Conservation (phyloP, 2,888 invertebrate species). For the Limenitis camilla region DNA sequence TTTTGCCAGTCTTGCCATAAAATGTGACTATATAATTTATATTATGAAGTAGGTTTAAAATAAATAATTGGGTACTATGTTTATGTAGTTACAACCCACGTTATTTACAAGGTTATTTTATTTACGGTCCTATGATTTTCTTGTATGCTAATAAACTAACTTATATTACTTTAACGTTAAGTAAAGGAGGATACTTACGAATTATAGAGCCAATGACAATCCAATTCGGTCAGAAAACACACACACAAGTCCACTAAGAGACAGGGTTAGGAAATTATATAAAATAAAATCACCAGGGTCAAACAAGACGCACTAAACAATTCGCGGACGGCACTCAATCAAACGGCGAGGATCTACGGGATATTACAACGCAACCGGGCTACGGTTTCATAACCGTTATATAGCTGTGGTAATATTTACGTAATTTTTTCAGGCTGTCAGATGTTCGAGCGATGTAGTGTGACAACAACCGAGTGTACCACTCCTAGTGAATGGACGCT, state of each 20-base stretch:
- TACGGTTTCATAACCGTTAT: constrained; percentile 55
- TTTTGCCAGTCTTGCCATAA: no score
- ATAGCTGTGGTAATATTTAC: constrained; percentile 71
- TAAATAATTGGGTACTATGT: no score
- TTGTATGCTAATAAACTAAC: no score
- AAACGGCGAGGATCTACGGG: constrained; percentile 17
- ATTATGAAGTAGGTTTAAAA: no score
- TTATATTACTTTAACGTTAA: background rate
- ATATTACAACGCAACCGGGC: constrained; percentile 5
- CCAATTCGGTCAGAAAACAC: constrained; percentile 57
- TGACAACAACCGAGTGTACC: constrained; percentile 39
- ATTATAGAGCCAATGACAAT: constrained; percentile 50
- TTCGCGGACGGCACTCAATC: constrained; percentile 41
- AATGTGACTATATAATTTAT: no score
- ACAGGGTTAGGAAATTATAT: constrained; percentile 54
- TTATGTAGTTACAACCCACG: no score
- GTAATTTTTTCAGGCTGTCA: constrained; percentile 70
- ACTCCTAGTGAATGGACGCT: constrained; percentile 64
- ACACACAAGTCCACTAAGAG: constrained; percentile 58
- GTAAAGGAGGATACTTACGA: constrained; percentile 44
- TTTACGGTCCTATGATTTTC: no score
- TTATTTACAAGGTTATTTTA: no score
- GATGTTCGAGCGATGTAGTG: constrained; percentile 51
- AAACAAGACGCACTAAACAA: constrained; percentile 58
- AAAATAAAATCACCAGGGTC: constrained; percentile 65